These are phyloP conservation scores for Danionella cerebrum DNA, from an alignment of 2,113 vertebrate genomes.

Conservation along the genomic window DNA sequence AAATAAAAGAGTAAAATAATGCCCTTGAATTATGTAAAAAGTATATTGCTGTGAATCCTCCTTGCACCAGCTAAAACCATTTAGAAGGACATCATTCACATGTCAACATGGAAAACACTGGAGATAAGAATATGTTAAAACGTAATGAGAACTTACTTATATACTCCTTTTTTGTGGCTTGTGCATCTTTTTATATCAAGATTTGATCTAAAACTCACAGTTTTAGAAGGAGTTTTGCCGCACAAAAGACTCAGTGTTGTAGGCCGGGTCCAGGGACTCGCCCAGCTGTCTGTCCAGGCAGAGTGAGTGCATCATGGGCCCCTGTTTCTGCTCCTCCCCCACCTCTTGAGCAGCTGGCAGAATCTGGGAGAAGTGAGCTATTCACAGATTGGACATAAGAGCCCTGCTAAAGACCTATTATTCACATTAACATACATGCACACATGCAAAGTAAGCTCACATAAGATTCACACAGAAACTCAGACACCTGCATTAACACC, in stretches of 20 bases:
- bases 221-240: neutral
- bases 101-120: no score
- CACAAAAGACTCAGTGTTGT: conserved; percentile 41
- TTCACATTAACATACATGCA: conserved; percentile 10
- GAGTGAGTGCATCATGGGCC: conserved; percentile 23
- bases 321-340: conserved; percentile 5
- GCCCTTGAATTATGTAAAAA: no score
- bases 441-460: conserved; percentile 1
- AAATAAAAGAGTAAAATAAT: no score
- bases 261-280: conserved; percentile 15
- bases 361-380: conserved; percentile 26
- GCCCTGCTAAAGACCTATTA: conserved; percentile 27
- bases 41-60: no score
- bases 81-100: no score
- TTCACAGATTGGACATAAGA: conserved; percentile 34
- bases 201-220: no score
- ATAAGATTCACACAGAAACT: conserved; percentile 1
- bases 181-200: no score
- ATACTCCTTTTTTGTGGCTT: no score
- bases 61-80: no score
- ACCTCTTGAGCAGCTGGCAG: conserved; percentile 39
- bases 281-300: conserved; percentile 38
- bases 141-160: no score
- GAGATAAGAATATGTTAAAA: no score
- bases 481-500: neutral